These are phyloP conservation scores for Sinonovacula constricta DNA, from an alignment of 1,140 invertebrate species.

Conservation along the genomic window DNA sequence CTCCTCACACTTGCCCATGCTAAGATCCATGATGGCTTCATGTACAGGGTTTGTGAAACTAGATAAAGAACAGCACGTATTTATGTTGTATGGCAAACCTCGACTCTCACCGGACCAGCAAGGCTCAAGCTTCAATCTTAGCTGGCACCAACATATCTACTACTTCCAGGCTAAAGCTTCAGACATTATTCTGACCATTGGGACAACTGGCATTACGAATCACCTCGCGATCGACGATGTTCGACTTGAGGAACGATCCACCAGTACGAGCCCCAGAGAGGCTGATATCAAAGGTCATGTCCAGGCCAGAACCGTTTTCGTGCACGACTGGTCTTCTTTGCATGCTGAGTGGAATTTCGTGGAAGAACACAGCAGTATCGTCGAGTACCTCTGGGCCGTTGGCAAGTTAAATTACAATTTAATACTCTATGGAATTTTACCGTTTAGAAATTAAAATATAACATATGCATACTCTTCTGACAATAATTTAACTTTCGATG, in stretches of 20 bases:
- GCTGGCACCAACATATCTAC: not conserved
- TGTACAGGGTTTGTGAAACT: not conserved
- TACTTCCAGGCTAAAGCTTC: not conserved
- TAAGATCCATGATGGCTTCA: not conserved
- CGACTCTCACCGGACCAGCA: not conserved
- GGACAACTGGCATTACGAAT: no score
- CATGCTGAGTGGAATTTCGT: conserved; percentile 49
- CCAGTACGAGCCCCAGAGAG: no score
- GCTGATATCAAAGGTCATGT: not conserved
- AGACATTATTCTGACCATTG: not conserved
- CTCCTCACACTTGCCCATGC: not conserved
- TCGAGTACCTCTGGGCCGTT: conserved; percentile 48
- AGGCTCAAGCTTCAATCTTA: not conserved
- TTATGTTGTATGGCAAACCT: not conserved
- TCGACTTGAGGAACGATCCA: no score
- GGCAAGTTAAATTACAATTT: conserved; percentile 32
- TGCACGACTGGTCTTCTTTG: conserved; percentile 37
- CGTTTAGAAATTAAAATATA: no score
- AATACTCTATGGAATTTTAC: no score
- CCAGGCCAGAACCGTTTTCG: conserved; percentile 10
- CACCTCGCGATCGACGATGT: no score
- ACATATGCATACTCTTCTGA: no score
- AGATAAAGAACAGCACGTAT: not conserved
- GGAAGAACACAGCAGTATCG: conserved; percentile 38
- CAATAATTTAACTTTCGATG: no score